Percentiles rank a stretch among this genome's conserved stretches.
These are phyloP conservation scores for Montipora cactus DNA, from an alignment of 64 coral and sea anemone species.

Conservation along the genomic window DNA sequence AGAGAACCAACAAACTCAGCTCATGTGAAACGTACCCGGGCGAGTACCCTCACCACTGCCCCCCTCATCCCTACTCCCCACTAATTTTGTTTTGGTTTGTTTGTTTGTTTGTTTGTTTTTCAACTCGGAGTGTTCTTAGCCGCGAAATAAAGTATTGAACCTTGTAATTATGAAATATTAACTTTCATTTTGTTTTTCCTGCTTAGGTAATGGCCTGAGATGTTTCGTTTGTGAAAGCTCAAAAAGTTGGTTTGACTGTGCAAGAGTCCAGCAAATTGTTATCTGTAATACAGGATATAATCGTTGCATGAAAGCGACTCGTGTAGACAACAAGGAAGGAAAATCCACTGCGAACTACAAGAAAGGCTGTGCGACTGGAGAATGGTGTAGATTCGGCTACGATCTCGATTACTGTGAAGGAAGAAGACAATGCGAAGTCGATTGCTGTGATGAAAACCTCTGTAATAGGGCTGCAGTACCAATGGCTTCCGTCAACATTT, in stretches of 20 bases:
- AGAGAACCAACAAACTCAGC: too few species aligned
- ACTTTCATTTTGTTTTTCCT: neutral
- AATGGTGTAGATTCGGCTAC: neutral
- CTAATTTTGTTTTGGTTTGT: too few species aligned
- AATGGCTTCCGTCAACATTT: neutral
- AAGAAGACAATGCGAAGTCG: constrained; percentile 2
- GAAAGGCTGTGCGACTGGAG: neutral
- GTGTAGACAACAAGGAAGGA: neutral
- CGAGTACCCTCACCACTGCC: too few species aligned
- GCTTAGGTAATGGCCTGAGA: neutral
- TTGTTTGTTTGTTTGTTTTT: too few species aligned
- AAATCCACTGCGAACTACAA: neutral
- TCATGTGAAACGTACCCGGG: too few species aligned
- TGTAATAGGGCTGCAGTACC: constrained; percentile 3
- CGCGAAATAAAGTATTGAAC: too few species aligned
- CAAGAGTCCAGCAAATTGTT: neutral
- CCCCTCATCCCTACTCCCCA: too few species aligned
- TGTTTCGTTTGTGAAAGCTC: neutral
- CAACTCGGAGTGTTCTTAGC: too few species aligned
- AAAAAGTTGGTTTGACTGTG: constrained; percentile 34
- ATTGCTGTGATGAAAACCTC: constrained; percentile 37
- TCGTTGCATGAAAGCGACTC: neutral
- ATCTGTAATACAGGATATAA: neutral
- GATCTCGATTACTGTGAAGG: neutral
- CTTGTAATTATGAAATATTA: too few species aligned